Conservation (phyloP, 1,140 invertebrate species). For the Thaumetopoea pityocampa region DNA sequence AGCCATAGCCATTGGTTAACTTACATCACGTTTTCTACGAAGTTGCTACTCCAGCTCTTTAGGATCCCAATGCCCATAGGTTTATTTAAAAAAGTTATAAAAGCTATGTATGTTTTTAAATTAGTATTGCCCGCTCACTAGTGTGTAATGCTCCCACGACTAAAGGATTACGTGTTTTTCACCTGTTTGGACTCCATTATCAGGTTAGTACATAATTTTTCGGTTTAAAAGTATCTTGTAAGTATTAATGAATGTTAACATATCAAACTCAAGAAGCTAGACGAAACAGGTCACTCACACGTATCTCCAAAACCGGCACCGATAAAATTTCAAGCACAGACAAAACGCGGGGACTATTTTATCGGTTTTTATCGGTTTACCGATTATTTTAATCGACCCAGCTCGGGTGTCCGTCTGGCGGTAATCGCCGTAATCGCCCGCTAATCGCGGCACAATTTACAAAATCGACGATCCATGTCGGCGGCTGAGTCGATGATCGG, state of each 20-base stretch:
- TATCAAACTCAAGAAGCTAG: conserved; percentile 3
- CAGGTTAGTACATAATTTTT: too few species aligned
- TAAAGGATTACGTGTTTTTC: too few species aligned
- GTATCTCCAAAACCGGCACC: conserved; percentile 1
- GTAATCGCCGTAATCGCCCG: conserved; percentile 71
- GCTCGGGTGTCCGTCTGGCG: conserved; percentile 65
- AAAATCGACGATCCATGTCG: conserved; percentile 70
- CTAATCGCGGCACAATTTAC: conserved; percentile 72
- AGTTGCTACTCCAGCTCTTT: too few species aligned
- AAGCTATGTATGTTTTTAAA: too few species aligned
- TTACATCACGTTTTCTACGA: too few species aligned
- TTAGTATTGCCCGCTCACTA: too few species aligned
- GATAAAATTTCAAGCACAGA: conserved; percentile 43
- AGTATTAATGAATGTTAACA: not conserved
- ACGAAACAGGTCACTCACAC: conserved; percentile 11
- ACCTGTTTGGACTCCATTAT: too few species aligned
- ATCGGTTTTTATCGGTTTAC: conserved; percentile 65
- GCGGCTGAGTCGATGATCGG: conserved; percentile 49
- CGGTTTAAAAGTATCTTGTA: too few species aligned
- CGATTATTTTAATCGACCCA: conserved; percentile 69
- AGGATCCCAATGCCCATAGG: too few species aligned
- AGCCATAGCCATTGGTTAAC: too few species aligned
- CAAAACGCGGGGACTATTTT: conserved; percentile 49
- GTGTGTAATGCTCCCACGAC: too few species aligned
- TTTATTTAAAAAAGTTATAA: too few species aligned